A percentile compares a stretch with the other conserved stretches of the same genome.
Conservation (phyloP, 2,113 vertebrate species). For the Jaculus jaculus region DNA sequence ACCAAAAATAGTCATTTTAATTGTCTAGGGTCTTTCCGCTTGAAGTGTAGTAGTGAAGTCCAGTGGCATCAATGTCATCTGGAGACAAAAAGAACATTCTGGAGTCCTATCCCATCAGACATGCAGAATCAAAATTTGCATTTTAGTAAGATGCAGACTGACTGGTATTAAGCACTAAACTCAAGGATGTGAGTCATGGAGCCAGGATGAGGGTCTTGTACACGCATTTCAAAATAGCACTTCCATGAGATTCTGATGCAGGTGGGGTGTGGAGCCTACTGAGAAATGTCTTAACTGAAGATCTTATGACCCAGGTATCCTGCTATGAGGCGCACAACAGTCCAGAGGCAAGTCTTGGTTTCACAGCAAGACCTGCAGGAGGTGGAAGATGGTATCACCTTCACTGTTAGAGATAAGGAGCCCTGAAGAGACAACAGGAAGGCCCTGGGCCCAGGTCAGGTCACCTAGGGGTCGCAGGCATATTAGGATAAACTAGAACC, state of each 20-base stretch:
- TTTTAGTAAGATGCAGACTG: background rate
- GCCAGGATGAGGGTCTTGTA: background rate
- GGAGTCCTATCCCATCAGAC: background rate
- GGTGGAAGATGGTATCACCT: background rate
- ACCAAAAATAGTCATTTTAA: background rate
- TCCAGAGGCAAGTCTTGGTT: background rate
- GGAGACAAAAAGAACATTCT: background rate
- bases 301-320: background rate
- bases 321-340: background rate
- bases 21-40: background rate
- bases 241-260: background rate
- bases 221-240: background rate
- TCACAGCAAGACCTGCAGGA: background rate
- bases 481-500: background rate
- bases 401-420: background rate
- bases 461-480: background rate
- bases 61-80: too few species aligned
- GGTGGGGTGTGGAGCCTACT: background rate
- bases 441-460: background rate
- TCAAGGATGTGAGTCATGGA: background rate
- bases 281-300: background rate
- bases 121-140: background rate
- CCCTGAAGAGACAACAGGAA: background rate
- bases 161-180: background rate
- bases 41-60: background rate